phyloP scores from a whole-genome alignment of 2,113 vertebrate genomes.

The Eurystomus gularis region DNA sequence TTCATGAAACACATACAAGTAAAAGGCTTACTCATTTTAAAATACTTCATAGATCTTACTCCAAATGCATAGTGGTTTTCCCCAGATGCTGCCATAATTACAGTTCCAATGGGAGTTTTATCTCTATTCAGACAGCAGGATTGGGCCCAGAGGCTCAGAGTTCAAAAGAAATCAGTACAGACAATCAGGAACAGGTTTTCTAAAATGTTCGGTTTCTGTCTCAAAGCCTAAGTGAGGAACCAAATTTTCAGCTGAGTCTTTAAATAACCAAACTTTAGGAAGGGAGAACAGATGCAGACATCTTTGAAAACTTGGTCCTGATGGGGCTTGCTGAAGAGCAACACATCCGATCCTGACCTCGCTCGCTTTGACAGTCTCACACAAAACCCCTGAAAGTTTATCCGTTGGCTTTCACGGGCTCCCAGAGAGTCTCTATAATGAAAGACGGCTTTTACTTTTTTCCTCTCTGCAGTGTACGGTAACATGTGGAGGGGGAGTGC shows the following conservation, averaged over 20 bases:
- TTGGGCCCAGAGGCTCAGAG: background rate
- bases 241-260: background rate
- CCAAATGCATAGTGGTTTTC: background rate
- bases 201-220: background rate
- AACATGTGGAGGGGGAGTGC: slow-evolving; percentile 93
- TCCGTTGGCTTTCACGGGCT: background rate
- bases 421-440: background rate
- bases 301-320: background rate
- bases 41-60: slow-evolving; percentile 46
- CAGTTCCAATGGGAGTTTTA: background rate
- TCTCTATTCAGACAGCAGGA: background rate
- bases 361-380: background rate
- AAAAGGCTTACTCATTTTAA: slow-evolving; percentile 29
- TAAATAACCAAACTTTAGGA: background rate
- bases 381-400: background rate
- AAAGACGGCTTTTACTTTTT: background rate
- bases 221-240: background rate
- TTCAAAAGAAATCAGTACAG: slow-evolving; percentile 19
- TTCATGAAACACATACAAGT: slow-evolving; percentile 49
- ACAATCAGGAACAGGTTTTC: slow-evolving; percentile 18
- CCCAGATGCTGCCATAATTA: background rate
- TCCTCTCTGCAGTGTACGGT: slow-evolving; percentile 86
- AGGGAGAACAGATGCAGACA: background rate
- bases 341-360: background rate
- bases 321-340: background rate